phyloP scores from a whole-genome alignment of 2,113 vertebrate species.

The Pollachius pollachius region DNA sequence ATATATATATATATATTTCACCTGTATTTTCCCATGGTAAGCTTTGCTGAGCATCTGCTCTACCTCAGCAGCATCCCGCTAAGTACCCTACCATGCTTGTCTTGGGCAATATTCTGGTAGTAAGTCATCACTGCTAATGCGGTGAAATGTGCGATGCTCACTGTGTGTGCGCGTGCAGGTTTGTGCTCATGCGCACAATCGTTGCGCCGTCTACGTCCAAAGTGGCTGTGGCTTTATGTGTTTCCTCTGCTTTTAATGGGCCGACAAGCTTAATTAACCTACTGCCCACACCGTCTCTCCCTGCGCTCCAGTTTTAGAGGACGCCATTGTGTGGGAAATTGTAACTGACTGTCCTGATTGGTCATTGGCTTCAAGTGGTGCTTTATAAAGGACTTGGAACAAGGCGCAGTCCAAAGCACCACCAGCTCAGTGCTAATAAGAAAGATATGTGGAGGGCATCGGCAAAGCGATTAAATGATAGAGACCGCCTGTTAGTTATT shows the following conservation, averaged over 20 bases:
- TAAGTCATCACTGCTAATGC: no score
- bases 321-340: conserved; percentile 27
- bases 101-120: no score
- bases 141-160: neutral
- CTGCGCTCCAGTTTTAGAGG: conserved; percentile 14
- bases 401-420: conserved; percentile 17
- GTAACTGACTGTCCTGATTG: conserved; percentile 27
- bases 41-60: no score
- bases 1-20: neutral
- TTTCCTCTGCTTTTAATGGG: conserved; percentile 25
- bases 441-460: conserved; percentile 21
- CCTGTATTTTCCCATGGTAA: no score
- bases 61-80: no score
- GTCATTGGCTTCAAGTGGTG: conserved; percentile 45
- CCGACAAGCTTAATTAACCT: conserved; percentile 47
- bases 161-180: neutral
- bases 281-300: conserved; percentile 22
- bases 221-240: conserved; percentile 24
- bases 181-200: neutral
- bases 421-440: conserved; percentile 25
- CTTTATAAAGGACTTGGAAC: conserved; percentile 32
- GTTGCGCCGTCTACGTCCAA: conserved; percentile 13
- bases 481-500: conserved; percentile 49
- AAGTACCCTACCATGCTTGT: no score
- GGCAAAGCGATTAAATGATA: conserved; percentile 53